Evolutionary conservation across 2,797 vertebrate genomes (phyloP), one percentile per base, ranked within the genome.

Genomic region (Cossypha dichroa): DNA sequence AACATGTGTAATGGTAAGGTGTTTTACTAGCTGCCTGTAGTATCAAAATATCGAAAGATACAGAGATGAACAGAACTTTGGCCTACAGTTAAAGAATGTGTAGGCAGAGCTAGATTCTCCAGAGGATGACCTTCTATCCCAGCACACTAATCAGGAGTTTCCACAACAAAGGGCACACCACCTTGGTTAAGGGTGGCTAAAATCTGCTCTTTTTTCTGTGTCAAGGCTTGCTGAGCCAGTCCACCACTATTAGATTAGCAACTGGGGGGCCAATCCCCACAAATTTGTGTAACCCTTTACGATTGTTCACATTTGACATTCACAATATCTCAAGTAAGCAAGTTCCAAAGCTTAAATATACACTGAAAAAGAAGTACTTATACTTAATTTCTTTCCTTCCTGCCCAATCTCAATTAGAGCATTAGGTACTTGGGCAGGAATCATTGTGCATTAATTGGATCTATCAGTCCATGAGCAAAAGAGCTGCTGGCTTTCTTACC

Each of bases 401-500:
- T 70, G 51, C 10, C 14, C 12, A 17, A 45, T 74, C 52, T 59
- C 7, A 0, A 2, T 33, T 36, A 76, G 6, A 76, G 21, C 23
- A 73, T 48, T 56, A 55, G 19, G n/a, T 45, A 73, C 26, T 13
- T 40, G 10, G 26, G 64, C 8, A 52, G 6, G 25, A 67, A 77
- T 41, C 45, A n/a, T 5, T 64, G 64, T 13, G n/a, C 2, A 1
- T 51, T 90, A 81, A 63, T 9, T 62, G 20, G 13, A 67, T 62
- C 36, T 38, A 15, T 9, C 6, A 84, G 33, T 14, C n/a, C 25
- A 19, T 21, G 73, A 77, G 28, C 15, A 80, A 34, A 77, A 78
- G 34, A 82, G 41, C 17, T 48, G 36, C 31, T 74, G 49, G 31
- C 25, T 86, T 82, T 72, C 78, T 98, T 98, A 99, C 99, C 99